A percentile compares a stretch with the other conserved stretches of the same genome.
phyloP scores from a whole-genome alignment of 1,140 invertebrate species.

The Carposina sasakii region DNA sequence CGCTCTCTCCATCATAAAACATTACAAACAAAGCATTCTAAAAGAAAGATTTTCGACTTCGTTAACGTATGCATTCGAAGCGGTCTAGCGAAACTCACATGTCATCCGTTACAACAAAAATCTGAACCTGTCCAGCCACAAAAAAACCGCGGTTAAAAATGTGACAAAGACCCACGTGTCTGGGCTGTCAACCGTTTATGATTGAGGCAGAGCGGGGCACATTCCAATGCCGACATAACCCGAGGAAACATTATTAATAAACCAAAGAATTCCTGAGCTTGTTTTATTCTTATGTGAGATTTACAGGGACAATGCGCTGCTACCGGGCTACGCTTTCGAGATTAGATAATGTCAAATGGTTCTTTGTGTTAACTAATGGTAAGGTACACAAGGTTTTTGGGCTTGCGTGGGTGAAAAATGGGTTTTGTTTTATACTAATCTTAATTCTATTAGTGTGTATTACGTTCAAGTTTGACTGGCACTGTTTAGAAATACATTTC shows the following conservation, averaged over 20 bases:
- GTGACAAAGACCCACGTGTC: constrained; percentile 21
- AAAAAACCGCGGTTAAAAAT: constrained; percentile 20
- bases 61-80: no score
- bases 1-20: no score
- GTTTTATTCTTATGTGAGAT: constrained; percentile 16
- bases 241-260: constrained; percentile 17
- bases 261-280: constrained; percentile 1
- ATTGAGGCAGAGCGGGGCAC: constrained; percentile 32
- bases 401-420: constrained; percentile 16
- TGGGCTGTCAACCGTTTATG: constrained; percentile 31
- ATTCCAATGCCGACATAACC: constrained; percentile 28
- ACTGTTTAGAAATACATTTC: no score
- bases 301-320: constrained; percentile 9
- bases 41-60: no score
- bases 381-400: neutral
- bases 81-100: no score
- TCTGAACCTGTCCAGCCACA: neutral
- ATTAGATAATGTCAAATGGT: constrained; percentile 38
- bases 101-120: no score
- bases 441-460: no score
- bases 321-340: constrained; percentile 27
- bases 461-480: no score
- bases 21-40: no score
- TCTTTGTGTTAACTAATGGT: constrained; percentile 27
- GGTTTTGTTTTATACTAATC: no score